Evolutionary conservation across 2,888 invertebrate genomes (phyloP), one percentile per base, ranked within the genome.

Genomic region (Eubasilissa splendida): DNA sequence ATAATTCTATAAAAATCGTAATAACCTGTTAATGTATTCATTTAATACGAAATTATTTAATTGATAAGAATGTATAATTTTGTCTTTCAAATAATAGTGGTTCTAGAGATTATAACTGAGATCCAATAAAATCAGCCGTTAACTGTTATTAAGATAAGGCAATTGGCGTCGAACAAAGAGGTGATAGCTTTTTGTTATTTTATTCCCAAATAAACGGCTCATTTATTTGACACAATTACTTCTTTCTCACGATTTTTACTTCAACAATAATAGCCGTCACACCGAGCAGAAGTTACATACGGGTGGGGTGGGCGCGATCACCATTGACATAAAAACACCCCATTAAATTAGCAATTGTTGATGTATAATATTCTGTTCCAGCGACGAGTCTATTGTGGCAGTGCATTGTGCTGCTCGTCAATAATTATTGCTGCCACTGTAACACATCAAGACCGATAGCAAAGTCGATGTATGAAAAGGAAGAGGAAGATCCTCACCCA

Each of bases 241-340:
- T 76, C 71, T 71, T 82, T 82, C 82, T 82, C 82, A 82, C 82
- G 80, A 77, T 80, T 82, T 80, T 80, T 82, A 79, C 79, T 68
- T 58, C 75, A 56, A 52, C 68, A 76, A 71, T 42, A 53, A 22
- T 10, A 7, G 10, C 10, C 11, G 58, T 58, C 58, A 58, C n/a
- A 4, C 9, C 58, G 58, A 11, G 73, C 56, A 33, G 73, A 75
- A 78, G 42, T 63, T 60, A 81, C 66, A 73, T 80, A 77, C 80
- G 76, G 82, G 82, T 77, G 65, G 66, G 56, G 53, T 50, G 68
- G 50, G 68, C 14, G 42, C 50, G 12, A 52, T 68, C 68, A 68
- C 68, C 9, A 76, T 53, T 76, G 63, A 76, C 60, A 59, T 75
- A 42, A 75, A 65, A 76, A 65, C 76, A 52, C 53, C 65, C 76